Conservation (phyloP, 2,888 invertebrate genomes). For the Asteroscopus sphinx region DNA sequence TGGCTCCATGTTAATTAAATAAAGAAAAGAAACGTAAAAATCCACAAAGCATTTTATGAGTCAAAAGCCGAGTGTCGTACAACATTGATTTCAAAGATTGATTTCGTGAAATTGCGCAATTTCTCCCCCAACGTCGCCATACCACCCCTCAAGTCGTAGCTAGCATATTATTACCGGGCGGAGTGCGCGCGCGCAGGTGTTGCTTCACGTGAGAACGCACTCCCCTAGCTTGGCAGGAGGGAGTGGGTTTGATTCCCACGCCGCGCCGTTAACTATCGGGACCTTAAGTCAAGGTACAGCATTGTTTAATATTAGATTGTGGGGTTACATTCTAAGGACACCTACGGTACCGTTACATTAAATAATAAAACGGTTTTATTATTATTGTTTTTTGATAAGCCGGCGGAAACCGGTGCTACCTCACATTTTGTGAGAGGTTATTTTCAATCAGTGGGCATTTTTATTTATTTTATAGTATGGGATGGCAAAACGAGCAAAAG, state of each 20-base stretch:
- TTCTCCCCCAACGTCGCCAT: neutral
- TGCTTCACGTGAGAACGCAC: conserved; percentile 55
- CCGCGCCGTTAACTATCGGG: conserved; percentile 45
- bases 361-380: conserved; percentile 1
- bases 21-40: no score
- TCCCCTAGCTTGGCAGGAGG: conserved; percentile 49
- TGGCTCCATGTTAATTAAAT: no score
- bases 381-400: no score
- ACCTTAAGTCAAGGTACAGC: conserved; percentile 48
- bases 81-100: no score
- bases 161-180: conserved; percentile 50
- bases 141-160: conserved; percentile 27
- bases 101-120: conserved; percentile 13
- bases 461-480: no score
- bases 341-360: conserved; percentile 15
- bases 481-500: no score
- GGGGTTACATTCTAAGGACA: conserved; percentile 37
- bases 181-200: conserved; percentile 55
- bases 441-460: no score
- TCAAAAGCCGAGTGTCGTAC: no score
- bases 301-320: conserved; percentile 24
- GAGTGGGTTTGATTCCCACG: conserved; percentile 50
- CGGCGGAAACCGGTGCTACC: no score
- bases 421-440: no score
- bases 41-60: no score